Evolutionary conservation across 2,888 invertebrate genomes (phyloP), one percentile per base, ranked within the genome.

Genomic region (Tenthredo scrophulariae): DNA sequence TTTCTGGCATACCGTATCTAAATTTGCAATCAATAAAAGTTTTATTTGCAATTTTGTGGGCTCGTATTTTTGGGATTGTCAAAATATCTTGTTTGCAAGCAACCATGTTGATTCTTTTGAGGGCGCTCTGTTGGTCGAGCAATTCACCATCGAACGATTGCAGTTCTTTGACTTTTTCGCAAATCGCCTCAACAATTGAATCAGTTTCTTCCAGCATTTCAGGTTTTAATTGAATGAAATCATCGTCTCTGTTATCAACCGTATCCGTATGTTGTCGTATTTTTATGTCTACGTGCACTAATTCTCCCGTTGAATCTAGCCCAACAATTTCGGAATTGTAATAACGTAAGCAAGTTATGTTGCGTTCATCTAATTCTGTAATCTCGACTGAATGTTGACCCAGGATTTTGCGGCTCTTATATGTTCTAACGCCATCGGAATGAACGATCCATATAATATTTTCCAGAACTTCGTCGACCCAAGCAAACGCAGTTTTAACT

Each of bases 31-130:
- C 85, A 6, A 92, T 85, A 84, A 89, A 89, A 5, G 86, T 82
- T 29, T 85, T 77, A 46, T 89, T 88, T 0, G 88, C 86, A 1
- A 90, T 80, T 77, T 87, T 89, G 15, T 87, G 77, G 9, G 92
- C 86, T 1, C 46, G 54, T 13, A 92, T 86, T 37, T 89, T 85
- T 6, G 91, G 90, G 9, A 84, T 84, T 75, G 85, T 87, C n/a
- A 85, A 84, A 22, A 90, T 80, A 50, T 87, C 88, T 0, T 88
- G 85, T 74, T 90, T 90, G 40, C 88, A 88, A 22, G 91, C 88
- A 70, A 89, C 92, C 67, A 92, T 86, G 88, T 91, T 92, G 84
- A 93, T 91, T 79, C 90, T 89, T 46, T 86, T 88, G 4, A 92
- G 85, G 79, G 87, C 87, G 50, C 92, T 88, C 85, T 89, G 88